phyloP scores from a whole-genome alignment of 2,797 vertebrate species.

The Lutra lutra region DNA sequence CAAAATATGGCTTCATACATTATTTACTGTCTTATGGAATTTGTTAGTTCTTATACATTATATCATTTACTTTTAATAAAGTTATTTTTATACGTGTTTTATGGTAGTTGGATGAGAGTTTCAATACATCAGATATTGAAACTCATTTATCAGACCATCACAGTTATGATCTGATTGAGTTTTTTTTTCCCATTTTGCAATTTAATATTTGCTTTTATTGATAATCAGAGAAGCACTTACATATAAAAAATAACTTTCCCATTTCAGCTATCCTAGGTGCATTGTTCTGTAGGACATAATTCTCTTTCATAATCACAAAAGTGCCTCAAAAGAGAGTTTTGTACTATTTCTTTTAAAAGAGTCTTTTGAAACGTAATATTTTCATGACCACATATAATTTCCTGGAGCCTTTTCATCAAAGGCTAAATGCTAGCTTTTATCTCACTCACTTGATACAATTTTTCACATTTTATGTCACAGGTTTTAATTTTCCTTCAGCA shows the following conservation, averaged over 20 bases:
- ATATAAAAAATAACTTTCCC: conserved; percentile 56
- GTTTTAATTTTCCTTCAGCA: conserved; percentile 72
- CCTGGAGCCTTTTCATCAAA: conserved; percentile 67
- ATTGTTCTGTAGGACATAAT: conserved; percentile 43
- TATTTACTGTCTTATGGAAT: neutral
- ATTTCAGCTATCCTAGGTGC: conserved; percentile 2
- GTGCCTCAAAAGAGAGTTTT: conserved; percentile 30
- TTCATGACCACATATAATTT: conserved; percentile 72
- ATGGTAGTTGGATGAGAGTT: neutral
- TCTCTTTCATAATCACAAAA: conserved; percentile 60
- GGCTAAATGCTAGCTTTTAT: conserved; percentile 69
- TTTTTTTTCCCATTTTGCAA: conserved; percentile 19
- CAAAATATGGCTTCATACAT: neutral
- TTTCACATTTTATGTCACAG: conserved; percentile 56
- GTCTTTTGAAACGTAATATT: conserved; percentile 66
- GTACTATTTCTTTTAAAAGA: conserved; percentile 59
- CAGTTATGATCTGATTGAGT: conserved; percentile 48
- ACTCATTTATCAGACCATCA: conserved; percentile 51
- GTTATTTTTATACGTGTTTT: conserved; percentile 45
- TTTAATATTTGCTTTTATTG: conserved; percentile 62
- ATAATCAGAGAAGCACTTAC: conserved; percentile 33
- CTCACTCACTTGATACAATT: conserved; percentile 38
- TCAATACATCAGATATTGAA: conserved; percentile 13
- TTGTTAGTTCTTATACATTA: neutral
- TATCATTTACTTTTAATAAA: conserved; percentile 24